A percentile compares a stretch with the other conserved stretches of the same genome.
These are phyloP conservation scores for Archaeoteleia sp. DNA, from an alignment of 2,888 invertebrate genomes.

Conservation along the genomic window DNA sequence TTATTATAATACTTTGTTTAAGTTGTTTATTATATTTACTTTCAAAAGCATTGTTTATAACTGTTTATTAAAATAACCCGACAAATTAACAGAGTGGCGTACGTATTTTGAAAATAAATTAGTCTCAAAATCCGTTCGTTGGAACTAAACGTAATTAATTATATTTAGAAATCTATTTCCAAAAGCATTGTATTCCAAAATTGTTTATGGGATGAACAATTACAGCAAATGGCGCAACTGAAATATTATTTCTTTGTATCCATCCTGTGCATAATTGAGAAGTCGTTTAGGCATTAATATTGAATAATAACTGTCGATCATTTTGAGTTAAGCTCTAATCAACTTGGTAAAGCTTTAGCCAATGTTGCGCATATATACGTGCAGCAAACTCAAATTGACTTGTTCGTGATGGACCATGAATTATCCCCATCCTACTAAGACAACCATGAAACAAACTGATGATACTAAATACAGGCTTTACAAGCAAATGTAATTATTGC, in stretches of 20 bases:
- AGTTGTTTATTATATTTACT: no score
- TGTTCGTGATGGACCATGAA: constrained; percentile 28
- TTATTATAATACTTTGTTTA: no score
- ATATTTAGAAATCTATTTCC: no score
- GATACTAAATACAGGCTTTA: not conserved
- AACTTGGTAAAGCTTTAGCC: constrained; percentile 15
- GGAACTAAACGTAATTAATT: no score
- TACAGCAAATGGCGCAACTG: no score
- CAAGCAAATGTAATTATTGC: constrained; percentile 31
- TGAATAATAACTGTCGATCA: constrained; percentile 39
- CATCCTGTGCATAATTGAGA: constrained; percentile 14
- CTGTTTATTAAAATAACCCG: no score
- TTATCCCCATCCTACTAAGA: constrained; percentile 11
- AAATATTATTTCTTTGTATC: not conserved
- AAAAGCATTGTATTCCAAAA: no score
- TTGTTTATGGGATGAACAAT: no score
- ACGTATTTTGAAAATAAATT: no score
- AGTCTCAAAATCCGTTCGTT: no score
- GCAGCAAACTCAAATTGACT: constrained; percentile 28
- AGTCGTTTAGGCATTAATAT: constrained; percentile 22
- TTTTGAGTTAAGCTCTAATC: constrained; percentile 19
- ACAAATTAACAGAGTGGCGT: no score
- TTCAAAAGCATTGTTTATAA: no score
- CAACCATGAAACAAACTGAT: constrained; percentile 7
- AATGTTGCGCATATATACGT: constrained; percentile 7